A percentile compares a stretch with the other conserved stretches of the same genome.
phyloP scores from a whole-genome alignment of 2,113 vertebrate species.

The Leucoraja erinaceus region DNA sequence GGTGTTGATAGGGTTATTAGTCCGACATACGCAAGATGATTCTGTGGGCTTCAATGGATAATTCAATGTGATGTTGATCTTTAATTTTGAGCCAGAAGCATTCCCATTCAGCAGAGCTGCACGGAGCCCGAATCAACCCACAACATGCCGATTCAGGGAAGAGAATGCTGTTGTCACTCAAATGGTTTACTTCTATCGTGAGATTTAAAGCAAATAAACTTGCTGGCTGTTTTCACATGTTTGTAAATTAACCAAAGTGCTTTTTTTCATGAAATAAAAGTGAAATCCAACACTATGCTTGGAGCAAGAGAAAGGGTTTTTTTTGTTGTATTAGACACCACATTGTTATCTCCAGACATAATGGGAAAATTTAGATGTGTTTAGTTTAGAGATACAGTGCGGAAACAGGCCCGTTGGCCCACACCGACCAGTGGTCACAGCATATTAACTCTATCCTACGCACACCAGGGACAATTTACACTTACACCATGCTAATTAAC shows the following conservation, averaged over 20 bases:
- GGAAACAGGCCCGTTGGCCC: too few relatives aligned
- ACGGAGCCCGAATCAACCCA: neutral
- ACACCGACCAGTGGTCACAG: too few relatives aligned
- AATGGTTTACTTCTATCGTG: neutral
- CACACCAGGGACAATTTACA: too few relatives aligned
- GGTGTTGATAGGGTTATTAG: neutral
- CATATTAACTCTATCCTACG: too few relatives aligned
- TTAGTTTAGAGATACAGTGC: too few relatives aligned
- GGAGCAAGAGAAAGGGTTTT: neutral
- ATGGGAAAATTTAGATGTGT: neutral
- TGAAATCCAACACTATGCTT: neutral
- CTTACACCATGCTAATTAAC: too few relatives aligned
- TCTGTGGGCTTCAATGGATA: neutral
- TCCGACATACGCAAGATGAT: neutral
- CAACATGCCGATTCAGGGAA: neutral
- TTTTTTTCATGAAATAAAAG: neutral
- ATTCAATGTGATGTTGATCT: neutral
- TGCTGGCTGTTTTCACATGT: neutral
- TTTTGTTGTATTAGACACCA: neutral
- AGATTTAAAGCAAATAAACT: neutral
- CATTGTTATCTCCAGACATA: neutral
- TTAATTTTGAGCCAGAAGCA: neutral
- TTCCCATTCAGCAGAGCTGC: neutral
- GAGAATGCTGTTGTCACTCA: too few relatives aligned
- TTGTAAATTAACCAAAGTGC: neutral